Conservation (phyloP, 2,797 vertebrate genomes). For the Momotus momota region DNA sequence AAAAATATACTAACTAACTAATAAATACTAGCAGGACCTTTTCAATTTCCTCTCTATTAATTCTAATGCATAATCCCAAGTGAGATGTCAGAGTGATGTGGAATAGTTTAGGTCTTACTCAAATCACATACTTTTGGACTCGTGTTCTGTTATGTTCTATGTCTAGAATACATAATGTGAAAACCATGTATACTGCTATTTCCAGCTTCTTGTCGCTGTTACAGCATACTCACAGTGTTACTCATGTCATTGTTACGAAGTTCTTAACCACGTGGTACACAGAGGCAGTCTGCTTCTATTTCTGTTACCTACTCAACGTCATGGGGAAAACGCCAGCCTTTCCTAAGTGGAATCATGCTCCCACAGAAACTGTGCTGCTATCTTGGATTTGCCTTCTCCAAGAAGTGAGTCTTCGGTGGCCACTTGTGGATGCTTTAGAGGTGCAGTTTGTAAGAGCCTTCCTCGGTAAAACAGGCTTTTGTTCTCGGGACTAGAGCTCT, state of each 20-base stretch:
- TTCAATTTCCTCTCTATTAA: neutral
- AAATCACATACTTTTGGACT: neutral
- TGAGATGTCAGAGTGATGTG: neutral
- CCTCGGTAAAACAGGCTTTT: neutral
- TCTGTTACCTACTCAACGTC: neutral
- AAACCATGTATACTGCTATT: neutral
- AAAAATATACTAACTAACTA: too few relatives aligned
- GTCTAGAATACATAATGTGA: neutral
- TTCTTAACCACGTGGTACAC: neutral
- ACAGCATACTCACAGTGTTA: neutral
- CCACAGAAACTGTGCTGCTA: neutral
- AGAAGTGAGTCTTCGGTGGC: neutral
- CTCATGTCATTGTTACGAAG: slow-evolving; percentile 37
- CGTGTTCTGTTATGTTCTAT: neutral
- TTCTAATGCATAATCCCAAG: neutral
- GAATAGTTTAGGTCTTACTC: neutral
- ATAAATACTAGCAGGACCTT: neutral
- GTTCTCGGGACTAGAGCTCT: neutral
- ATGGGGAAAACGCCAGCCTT: neutral
- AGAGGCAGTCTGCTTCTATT: slow-evolving; percentile 25
- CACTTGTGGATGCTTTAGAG: neutral
- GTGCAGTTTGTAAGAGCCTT: neutral
- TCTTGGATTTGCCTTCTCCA: neutral
- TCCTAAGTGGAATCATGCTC: neutral
- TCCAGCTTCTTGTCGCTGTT: neutral